A percentile compares a stretch with the other conserved stretches of the same genome.
Evolutionary conservation across 2,113 vertebrate genomes (phyloP).

Genomic region (Atrichornis clamosus): DNA sequence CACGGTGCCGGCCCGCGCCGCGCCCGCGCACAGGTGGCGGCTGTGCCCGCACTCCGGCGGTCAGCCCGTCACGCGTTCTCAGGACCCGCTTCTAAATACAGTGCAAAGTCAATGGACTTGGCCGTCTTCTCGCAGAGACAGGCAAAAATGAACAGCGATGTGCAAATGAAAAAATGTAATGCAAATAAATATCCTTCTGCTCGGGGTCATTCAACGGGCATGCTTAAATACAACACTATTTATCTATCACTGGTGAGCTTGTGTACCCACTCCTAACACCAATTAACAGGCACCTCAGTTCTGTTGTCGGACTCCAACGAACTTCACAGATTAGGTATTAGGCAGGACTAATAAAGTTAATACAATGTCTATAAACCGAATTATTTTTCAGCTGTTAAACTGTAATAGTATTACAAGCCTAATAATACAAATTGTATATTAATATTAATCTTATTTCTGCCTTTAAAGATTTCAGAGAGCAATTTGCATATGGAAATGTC

Average conservation of each 20-base stretch:
- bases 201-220: rapidly evolving
- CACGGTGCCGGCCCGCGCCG: no score
- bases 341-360: neutral
- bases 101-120: rapidly evolving
- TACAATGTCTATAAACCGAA: neutral
- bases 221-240: rapidly evolving
- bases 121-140: rapidly evolving
- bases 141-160: rapidly evolving
- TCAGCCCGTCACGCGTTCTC: rapidly evolving
- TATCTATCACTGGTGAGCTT: no score
- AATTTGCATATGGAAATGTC: neutral
- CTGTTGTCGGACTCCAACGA: neutral
- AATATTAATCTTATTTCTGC: neutral
- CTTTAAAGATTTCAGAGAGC: neutral
- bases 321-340: no score
- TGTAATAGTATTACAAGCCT: neutral
- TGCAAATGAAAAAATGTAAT: neutral
- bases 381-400: neutral
- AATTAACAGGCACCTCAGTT: neutral
- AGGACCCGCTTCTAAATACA: rapidly evolving
- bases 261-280: no score
- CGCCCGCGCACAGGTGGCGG: neutral
- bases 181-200: no score
- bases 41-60: rapidly evolving
- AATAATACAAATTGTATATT: neutral